Base-by-base conservation (phyloP, 2,888 invertebrate species). In the Drosophila peninsularis region DNA sequence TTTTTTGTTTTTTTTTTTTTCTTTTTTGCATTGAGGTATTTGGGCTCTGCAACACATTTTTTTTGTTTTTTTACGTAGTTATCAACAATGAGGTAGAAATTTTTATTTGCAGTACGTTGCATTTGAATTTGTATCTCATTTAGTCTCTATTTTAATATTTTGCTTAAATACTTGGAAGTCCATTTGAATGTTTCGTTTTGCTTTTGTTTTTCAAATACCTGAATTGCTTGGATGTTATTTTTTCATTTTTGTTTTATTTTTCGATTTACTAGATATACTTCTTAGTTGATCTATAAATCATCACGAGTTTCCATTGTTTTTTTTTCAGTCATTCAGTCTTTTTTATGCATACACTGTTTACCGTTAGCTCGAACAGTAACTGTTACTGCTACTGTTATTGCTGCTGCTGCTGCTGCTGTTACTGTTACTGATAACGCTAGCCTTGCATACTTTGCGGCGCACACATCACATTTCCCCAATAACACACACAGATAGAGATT, bases 61-160 rank as follows among this genome's bases (percentile, higher is more conserved):
- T 49, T 6, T 54, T 60, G 39, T 21, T 60, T 50, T 76, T 78
- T 74, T 66, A 71, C 37, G 52, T 64, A 66, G 70, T 78, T 75
- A 76, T 86, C 71, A 85, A 85, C 84, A 88, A 88, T 90, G 89
- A 89, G 89, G 89, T 89, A 89, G 89, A 82, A 81, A 64, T 74
- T 74, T 73, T 66, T 71, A 66, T 77, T 72, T 78, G 75, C 82
- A 80, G 78, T 80, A 70, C 73, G 45, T 78, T 78, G 65, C 50
- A 44, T 64, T 78, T 57, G 75, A 78, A 74, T 76, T 77, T 68
- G 61, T 75, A 55, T 76, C 65, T 50, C 49, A 44, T 70, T 70
- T 77, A 74, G 76, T 80, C 79, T 78, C 67, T 72, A 67, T 73
- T 75, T 75, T 41, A 58, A 53, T 78, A 69, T 61, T 80, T 58